Percentiles rank a stretch among this genome's conserved stretches.
Evolutionary conservation across 1,140 invertebrate genomes (phyloP).

Genomic region (Drosophila bocqueti): DNA sequence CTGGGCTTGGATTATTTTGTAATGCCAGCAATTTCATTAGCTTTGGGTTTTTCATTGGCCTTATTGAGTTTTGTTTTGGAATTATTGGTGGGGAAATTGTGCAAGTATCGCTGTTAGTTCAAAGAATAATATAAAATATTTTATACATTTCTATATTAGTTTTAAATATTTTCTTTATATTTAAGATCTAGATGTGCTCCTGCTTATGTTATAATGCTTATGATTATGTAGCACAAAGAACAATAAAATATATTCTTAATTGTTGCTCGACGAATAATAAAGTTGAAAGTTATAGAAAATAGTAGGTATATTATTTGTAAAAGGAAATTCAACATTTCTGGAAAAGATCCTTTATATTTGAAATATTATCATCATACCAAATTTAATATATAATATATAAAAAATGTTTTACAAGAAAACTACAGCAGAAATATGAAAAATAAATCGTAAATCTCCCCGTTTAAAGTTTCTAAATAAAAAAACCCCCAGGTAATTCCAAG

Average conservation of each 20-base stretch:
- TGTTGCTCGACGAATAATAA: no score
- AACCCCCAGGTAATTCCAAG: background rate
- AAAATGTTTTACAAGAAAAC: no score
- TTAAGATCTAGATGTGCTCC: background rate
- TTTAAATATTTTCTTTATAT: background rate
- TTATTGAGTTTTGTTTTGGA: constrained; percentile 1
- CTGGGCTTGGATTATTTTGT: constrained; percentile 50
- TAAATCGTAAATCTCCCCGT: background rate
- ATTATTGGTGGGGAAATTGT: background rate
- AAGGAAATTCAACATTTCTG: no score
- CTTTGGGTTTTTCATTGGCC: constrained; percentile 24
- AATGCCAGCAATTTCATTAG: constrained; percentile 11
- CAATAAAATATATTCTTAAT: no score
- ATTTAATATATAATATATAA: no score
- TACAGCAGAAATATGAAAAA: background rate
- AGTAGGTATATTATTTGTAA: no score
- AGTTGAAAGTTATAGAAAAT: no score
- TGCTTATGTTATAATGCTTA: no score
- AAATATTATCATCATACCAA: no score
- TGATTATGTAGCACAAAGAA: no score
- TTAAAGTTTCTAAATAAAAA: background rate
- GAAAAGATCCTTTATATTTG: no score
- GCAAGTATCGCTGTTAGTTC: background rate
- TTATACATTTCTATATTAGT: background rate
- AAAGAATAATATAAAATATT: background rate